Percentiles rank a stretch among this genome's conserved stretches.
phyloP scores from a whole-genome alignment of 2,888 invertebrate genomes.

The Cephus sareptanus region DNA sequence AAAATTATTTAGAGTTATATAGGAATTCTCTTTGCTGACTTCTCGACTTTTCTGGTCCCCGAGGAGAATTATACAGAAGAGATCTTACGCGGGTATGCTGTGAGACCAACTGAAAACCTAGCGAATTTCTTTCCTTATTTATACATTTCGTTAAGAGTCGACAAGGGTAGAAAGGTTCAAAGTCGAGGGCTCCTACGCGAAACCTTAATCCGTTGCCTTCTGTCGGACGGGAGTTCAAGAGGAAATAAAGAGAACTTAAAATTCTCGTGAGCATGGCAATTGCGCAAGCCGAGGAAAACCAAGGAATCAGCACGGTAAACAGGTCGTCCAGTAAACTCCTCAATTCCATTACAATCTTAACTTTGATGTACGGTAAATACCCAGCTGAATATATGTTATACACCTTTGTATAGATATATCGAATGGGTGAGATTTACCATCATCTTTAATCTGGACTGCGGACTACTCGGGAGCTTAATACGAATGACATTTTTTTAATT shows the following conservation, averaged over 20 bases:
- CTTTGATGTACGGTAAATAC: neutral
- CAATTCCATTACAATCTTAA: neutral
- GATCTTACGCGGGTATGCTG: neutral
- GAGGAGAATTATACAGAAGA: neutral
- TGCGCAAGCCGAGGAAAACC: slow-evolving; percentile 37
- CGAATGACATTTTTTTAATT: too few relatives aligned
- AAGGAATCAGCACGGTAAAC: slow-evolving; percentile 36
- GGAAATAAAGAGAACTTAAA: slow-evolving; percentile 23
- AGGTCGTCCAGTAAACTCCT: slow-evolving; percentile 14
- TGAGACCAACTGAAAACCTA: neutral
- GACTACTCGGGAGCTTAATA: too few relatives aligned
- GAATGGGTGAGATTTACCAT: neutral
- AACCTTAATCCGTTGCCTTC: neutral
- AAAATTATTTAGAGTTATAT: neutral
- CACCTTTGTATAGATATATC: neutral
- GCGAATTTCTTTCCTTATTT: neutral
- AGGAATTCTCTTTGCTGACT: neutral
- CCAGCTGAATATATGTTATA: neutral
- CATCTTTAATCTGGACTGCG: too few relatives aligned
- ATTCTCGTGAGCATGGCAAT: slow-evolving; percentile 32
- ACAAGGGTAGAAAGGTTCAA: neutral
- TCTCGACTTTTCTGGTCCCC: neutral
- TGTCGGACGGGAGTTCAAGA: neutral
- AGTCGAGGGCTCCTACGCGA: neutral
- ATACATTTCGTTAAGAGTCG: neutral